These are phyloP conservation scores for Cheilosia variabilis DNA, from an alignment of 2,888 invertebrate species.

Conservation along the genomic window DNA sequence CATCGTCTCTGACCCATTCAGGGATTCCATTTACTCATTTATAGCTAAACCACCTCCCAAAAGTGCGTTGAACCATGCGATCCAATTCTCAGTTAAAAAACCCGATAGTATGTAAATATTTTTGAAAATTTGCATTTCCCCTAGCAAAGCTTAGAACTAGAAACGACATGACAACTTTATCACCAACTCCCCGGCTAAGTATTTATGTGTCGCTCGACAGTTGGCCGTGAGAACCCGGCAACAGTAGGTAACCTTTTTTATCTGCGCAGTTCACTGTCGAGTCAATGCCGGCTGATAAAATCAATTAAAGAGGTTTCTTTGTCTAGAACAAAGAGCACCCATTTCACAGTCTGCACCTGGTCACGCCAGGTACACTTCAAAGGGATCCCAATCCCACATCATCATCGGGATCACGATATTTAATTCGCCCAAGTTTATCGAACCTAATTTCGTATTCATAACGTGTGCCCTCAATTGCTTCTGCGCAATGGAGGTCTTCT, in stretches of 20 bases:
- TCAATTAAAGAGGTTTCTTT: constrained; percentile 52
- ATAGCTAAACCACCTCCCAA: no score
- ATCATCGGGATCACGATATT: constrained; percentile 34
- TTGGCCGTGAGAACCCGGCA: constrained; percentile 47
- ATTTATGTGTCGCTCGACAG: constrained; percentile 1
- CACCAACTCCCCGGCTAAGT: background rate
- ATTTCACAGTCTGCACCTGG: constrained; percentile 23
- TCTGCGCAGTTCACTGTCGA: constrained; percentile 28
- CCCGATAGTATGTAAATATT: background rate
- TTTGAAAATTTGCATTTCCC: constrained; percentile 8
- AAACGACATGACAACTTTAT: constrained; percentile 30
- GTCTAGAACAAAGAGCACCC: constrained; percentile 52
- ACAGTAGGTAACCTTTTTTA: constrained; percentile 47
- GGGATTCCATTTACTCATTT: no score
- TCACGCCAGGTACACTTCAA: constrained; percentile 17
- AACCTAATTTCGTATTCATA: constrained; percentile 71
- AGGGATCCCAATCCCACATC: constrained; percentile 39
- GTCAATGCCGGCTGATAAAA: constrained; percentile 54
- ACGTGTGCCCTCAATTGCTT: constrained; percentile 58
- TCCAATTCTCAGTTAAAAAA: background rate
- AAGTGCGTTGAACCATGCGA: no score
- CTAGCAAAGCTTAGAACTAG: no score
- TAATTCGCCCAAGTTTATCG: constrained; percentile 50
- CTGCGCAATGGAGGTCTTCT: constrained; percentile 6
- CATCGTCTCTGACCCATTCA: no score